Base-by-base conservation (phyloP, 2,888 invertebrate species). In the Lottia gigantea region DNA sequence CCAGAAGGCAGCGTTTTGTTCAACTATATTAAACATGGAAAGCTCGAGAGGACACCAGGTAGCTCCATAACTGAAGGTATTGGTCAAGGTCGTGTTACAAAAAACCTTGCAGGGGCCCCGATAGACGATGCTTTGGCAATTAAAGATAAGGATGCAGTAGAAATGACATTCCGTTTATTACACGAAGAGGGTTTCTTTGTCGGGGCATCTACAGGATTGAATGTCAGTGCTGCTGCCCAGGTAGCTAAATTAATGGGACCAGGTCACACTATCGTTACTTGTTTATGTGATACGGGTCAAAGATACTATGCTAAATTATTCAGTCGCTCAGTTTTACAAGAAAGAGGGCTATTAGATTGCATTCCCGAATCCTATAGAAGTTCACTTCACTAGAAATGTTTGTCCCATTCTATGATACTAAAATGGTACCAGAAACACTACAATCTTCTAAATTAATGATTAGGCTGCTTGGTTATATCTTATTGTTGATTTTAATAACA, bases 131-230 rank as follows among this genome's bases (percentile, higher is more conserved):
- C 87, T 6, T 73, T 87, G 67, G 74, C 75, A 25, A 79, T 88
- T 25, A 67, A 75, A 63, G 88, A 88, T 75, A 78, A 76, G 31
- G 87, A 86, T 74, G 85, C 84, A 66, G 86, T 88, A 19, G 81
- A 83, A 67, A 87, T 86, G 87, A 87, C 86, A 46, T 88, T 88
- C 74, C 76, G 83, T 12, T 76, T 88, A 16, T 76, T 88, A 12
- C 83, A 85, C 68, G 88, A 88, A 73, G 88, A 88, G 74, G 88
- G 88, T 3, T 83, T 88, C 66, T 87, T 87, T 76, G 88, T 88
- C 49, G 88, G 88, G 3, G 88, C 88, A 0, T 87, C 88, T 0
- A 82, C 88, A 0, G 88, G 88, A 15, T 75, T 88, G 31, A 88
- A 88, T 78, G 86, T 88, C 3, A 81, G 80, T 25, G 88, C 84